Percentiles rank a stretch among this genome's conserved stretches.
phyloP scores from a whole-genome alignment of 2,797 vertebrate species.

The Myiotriccus ornatus region DNA sequence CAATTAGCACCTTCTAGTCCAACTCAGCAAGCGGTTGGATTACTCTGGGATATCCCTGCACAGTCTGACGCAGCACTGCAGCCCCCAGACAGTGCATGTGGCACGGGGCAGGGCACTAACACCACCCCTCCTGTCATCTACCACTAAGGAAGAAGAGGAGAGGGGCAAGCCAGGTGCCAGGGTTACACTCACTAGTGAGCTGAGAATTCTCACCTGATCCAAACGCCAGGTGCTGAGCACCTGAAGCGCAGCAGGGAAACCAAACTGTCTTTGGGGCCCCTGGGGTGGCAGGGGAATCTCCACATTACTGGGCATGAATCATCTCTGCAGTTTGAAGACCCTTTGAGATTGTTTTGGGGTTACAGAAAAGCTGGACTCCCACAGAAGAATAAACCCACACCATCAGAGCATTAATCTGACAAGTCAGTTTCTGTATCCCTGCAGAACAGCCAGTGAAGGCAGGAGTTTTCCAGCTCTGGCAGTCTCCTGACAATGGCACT shows the following conservation, averaged over 20 bases:
- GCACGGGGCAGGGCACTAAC: too few species aligned
- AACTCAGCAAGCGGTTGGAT: accelerated
- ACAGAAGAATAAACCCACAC: neutral
- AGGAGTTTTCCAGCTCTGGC: neutral
- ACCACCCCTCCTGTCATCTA: neutral
- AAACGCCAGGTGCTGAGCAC: neutral
- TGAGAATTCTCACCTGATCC: neutral
- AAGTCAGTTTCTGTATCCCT: neutral
- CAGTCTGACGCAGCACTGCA: neutral
- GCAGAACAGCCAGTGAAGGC: neutral
- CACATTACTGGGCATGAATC: neutral
- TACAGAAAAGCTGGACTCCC: neutral
- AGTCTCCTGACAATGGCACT: neutral
- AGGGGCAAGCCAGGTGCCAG: neutral
- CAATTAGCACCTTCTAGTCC: neutral
- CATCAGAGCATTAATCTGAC: neutral
- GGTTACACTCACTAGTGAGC: accelerated
- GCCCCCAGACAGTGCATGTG: too few species aligned
- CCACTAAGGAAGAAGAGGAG: neutral
- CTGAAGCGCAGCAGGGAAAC: neutral
- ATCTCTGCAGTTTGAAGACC: neutral
- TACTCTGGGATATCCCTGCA: neutral
- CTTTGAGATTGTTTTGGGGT: neutral
- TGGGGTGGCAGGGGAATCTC: neutral
- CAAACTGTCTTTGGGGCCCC: neutral